Base-by-base conservation (phyloP, 2,888 invertebrate genomes). In the Drosophila robusta region DNA sequence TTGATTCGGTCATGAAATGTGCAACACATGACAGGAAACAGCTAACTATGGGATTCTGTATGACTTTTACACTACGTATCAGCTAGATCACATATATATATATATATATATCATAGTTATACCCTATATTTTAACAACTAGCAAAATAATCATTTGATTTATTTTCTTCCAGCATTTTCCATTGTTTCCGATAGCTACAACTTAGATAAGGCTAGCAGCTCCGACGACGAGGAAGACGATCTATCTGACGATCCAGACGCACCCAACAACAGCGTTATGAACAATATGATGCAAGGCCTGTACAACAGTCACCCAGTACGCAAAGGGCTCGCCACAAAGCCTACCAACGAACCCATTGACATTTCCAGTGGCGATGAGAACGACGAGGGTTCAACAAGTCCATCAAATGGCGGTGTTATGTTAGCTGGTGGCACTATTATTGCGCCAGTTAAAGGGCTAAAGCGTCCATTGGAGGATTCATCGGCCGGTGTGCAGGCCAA, bases 301-400 rank as follows among this genome's bases (percentile, higher is more conserved):
- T 95, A 94, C 79, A 64, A 7, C 7, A 76, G 58, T 46, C 56
- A 49, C 7, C 8, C 29, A 12, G 38, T 0, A n/a, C 93, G 92
- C 50, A 93, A 91, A 50, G 18, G 50, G 32, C 4, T 29, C 39
- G 18, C 58, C 14, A 16, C 56, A 9, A 73, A 80, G 18, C 49
- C 73, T 3, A 72, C 78, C 42, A 87, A 80, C 44, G 96, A 96
- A 90, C 91, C 96, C 55, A 95, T 97, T 82, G 96, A 96, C 87
- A 96, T 96, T 75, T 96, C 96, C 89, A 96, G 95, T 90, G 96
- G 95, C 86, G 96, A 96, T 80, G 93, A 95, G 46, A 94, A 94
- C 76, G 94, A 94, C 61, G 93, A 94, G 67, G 90, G 93, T 5
- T 57, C 70, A 24, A 39, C n/a, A 0, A 73, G 65, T 11, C 65